Percentiles rank a stretch among this genome's conserved stretches.
Evolutionary conservation across 2,888 invertebrate genomes (phyloP).

Genomic region (Mesorhabditis spiculigera): DNA sequence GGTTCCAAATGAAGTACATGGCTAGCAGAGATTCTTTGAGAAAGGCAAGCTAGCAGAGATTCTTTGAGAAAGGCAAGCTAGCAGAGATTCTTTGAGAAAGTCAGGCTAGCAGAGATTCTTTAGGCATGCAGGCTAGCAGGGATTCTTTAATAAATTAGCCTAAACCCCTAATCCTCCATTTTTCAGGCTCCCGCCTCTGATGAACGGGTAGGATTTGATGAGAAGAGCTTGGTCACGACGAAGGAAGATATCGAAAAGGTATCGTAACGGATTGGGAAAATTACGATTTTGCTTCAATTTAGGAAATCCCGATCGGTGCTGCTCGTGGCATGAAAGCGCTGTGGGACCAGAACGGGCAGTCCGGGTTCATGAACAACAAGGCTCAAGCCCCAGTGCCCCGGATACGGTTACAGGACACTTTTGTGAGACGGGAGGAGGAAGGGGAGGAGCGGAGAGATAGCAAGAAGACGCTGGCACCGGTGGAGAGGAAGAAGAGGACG

Average conservation of each 20-base stretch:
- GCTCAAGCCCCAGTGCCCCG: neutral
- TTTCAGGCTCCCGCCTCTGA: neutral
- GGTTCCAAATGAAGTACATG: neutral
- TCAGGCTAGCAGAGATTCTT: no score
- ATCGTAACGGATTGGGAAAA: no score
- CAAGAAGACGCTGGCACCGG: neutral
- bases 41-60: no score
- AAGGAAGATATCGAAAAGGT: conserved; percentile 5
- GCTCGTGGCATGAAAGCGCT: neutral
- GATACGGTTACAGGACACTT: neutral
- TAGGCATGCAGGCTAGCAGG: no score
- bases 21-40: no score
- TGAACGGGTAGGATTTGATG: conserved; percentile 1
- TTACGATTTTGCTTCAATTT: no score
- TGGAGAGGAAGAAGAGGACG: neutral
- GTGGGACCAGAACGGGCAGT: neutral
- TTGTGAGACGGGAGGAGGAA: neutral
- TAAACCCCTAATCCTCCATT: neutral
- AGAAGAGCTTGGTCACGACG: conserved; percentile 6
- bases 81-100: no score
- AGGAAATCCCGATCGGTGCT: neutral
- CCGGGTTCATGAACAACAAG: neutral
- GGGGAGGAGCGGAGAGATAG: neutral
- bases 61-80: no score
- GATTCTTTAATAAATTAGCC: neutral